Evolutionary conservation across 2,113 vertebrate species (phyloP).

Genomic region (Lepus europaeus): DNA sequence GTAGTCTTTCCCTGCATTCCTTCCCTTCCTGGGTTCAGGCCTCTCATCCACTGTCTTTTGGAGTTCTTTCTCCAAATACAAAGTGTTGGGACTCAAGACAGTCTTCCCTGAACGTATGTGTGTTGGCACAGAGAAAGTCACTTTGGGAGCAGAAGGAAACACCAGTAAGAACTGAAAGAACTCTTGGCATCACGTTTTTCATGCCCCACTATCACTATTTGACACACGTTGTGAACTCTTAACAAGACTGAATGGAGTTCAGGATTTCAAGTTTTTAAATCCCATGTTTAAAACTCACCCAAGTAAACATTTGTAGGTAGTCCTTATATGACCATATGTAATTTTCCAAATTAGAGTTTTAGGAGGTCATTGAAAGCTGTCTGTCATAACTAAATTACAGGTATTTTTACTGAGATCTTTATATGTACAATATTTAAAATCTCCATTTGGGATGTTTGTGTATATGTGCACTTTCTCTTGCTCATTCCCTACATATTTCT

Average conservation of each 20-base stretch:
- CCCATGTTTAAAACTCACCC: neutral
- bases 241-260: neutral
- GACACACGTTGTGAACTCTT: neutral
- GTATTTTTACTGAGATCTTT: neutral
- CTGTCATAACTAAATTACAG: neutral
- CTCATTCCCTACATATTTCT: neutral
- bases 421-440: neutral
- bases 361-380: neutral
- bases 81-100: neutral
- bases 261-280: neutral
- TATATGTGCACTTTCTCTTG: accelerated
- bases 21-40: neutral
- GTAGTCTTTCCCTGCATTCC: neutral
- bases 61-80: neutral
- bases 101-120: neutral
- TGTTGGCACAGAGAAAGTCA: neutral
- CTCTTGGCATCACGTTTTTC: neutral
- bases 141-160: neutral
- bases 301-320: neutral
- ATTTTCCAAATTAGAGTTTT: neutral
- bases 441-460: neutral
- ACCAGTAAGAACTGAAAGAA: neutral
- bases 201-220: neutral
- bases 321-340: neutral
- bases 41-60: neutral